Evolutionary conservation across 2,797 vertebrate species (phyloP), one percentile per base, ranked within the genome.

Genomic region (Pseudochirops cupreus): DNA sequence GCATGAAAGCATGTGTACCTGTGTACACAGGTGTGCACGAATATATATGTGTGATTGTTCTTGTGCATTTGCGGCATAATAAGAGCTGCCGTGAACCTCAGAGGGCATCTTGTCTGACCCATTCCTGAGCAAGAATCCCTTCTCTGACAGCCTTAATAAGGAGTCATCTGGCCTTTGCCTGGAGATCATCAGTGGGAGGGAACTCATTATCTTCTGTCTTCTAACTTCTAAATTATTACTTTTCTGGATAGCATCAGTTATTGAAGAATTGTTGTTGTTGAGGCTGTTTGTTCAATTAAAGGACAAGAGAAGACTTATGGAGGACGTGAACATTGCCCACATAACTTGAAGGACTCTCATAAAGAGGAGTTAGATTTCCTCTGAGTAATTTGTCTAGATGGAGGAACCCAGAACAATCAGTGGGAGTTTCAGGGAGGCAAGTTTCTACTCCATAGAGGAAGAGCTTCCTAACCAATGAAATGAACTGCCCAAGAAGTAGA

Each of bases 161-260:
- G n/a, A 46, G 21, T 21, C 39, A 46, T 82, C 74, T 26, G 33
- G 9, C 6, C 46, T 92, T 0, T 62, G 57, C 59, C 91, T 95
- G 59, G 74, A 91, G 33, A 92, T 95, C 54, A 33, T 94, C 89
- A 93, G 29, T 93, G 59, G 6, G 4, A 59, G 58, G 55, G 53
- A n/a, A 56, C 31, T 92, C 39, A 92, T 39, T 46, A 24, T 91
- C 12, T 39, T 93, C 96, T 92, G 67, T 29, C 57, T 58, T 58
- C 52, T 91, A 1, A 54, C 94, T 95, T 94, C 46, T 52, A 94
- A 21, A 2, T 55, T 18, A 39, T 21, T 94, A 28, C 55, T 11
- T 90, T 18, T 50, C 62, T 39, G 62, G 33, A 39, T 39, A 74
- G 62, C 62, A 74, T 74, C 16, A 74, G 14, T 74, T n/a, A 74